Evolutionary conservation across 2,797 vertebrate species (phyloP).

Genomic region (Takifugu rubripes): DNA sequence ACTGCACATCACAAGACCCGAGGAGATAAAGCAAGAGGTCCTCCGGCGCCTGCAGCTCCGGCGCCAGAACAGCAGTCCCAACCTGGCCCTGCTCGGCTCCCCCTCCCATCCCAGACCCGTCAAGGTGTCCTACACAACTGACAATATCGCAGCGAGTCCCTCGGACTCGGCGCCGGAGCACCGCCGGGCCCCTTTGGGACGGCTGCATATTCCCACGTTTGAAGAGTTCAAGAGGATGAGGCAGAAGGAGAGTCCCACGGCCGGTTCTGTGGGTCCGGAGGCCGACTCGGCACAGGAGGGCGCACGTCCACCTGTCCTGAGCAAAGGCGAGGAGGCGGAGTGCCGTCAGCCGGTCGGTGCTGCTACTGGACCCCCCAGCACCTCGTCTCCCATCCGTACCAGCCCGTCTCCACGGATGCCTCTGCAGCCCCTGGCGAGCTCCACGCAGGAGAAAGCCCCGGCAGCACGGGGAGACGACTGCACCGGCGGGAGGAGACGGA

Average conservation of each 20-base stretch:
- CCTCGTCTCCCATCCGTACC: conserved; percentile 77
- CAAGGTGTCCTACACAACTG: conserved; percentile 74
- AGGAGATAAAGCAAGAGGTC: conserved; percentile 86
- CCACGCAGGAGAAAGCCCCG: conserved; percentile 24
- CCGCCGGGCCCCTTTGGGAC: conserved; percentile 65
- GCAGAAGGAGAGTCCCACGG: conserved; percentile 62
- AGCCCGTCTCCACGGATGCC: conserved; percentile 80
- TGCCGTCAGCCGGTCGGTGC: conserved; percentile 11
- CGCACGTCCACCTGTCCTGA: conserved; percentile 7
- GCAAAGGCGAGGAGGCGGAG: conserved; percentile 15
- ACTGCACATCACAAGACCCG: conserved; percentile 71
- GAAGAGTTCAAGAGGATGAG: conserved; percentile 90
- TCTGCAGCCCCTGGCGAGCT: conserved; percentile 69
- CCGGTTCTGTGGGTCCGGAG: conserved; percentile 19
- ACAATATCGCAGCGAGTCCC: conserved; percentile 52
- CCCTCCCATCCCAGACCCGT: conserved; percentile 44
- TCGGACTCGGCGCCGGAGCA: conserved; percentile 48
- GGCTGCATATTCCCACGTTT: conserved; percentile 85
- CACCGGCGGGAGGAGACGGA: conserved; percentile 36
- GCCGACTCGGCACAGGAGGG: background rate
- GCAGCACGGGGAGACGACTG: conserved; percentile 9
- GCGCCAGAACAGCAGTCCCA: conserved; percentile 85
- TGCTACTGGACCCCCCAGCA: conserved; percentile 1
- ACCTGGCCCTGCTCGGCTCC: conserved; percentile 65
- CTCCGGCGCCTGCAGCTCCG: conserved; percentile 78